Percentiles rank a stretch among this genome's conserved stretches.
phyloP scores from a whole-genome alignment of 53 echinoderm and acorn worm genomes.

The Zoroaster sp. region DNA sequence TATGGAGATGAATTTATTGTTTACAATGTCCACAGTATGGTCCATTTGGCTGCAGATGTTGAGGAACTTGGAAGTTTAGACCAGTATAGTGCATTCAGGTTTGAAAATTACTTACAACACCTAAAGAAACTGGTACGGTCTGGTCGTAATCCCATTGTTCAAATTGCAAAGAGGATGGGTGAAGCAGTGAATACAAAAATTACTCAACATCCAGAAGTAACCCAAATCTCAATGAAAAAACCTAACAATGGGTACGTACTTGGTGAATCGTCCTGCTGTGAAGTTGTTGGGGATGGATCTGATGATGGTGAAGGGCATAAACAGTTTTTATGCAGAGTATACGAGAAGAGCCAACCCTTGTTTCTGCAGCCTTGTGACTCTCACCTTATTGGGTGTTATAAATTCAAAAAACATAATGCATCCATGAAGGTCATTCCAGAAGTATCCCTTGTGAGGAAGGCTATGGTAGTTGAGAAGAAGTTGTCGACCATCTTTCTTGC shows the following conservation, averaged over 20 bases:
- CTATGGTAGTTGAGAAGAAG: not conserved
- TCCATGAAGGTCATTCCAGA: not conserved
- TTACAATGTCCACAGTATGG: not conserved
- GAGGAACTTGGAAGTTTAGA: not conserved
- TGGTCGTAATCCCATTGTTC: not conserved
- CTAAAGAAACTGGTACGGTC: not conserved
- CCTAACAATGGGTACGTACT: not conserved
- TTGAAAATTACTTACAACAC: not conserved
- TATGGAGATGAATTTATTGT: not conserved
- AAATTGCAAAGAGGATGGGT: not conserved
- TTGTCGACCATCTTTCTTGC: not conserved
- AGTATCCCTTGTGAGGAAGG: not conserved
- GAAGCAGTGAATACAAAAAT: not conserved
- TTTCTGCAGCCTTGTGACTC: not conserved
- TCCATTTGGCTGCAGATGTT: not conserved
- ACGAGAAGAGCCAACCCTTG: not conserved
- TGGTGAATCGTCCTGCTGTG: not conserved
- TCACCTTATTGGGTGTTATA: not conserved
- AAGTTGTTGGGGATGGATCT: not conserved
- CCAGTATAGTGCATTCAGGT: not conserved
- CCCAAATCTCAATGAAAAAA: not conserved
- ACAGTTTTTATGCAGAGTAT: not conserved
- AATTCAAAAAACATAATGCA: not conserved
- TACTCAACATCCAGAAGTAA: not conserved
- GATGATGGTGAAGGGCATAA: not conserved